phyloP scores from a whole-genome alignment of 35 echinoderm and acorn worm genomes.

The Apostichopus parvimensis region DNA sequence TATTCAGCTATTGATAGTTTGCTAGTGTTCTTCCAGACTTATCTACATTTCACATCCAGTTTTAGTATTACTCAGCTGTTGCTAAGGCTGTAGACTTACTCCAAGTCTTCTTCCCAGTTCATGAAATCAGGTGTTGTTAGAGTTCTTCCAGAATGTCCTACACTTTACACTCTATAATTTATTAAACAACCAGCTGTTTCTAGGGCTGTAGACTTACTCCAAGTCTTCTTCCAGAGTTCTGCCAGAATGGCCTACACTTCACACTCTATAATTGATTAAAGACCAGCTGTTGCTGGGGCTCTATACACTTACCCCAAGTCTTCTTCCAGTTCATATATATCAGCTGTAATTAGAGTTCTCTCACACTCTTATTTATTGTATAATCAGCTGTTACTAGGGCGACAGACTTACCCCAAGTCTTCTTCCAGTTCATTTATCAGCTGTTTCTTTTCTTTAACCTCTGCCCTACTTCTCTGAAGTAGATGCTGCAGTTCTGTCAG shows the following conservation, averaged over 20 bases:
- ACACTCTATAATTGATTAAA: background rate
- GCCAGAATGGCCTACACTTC: no score
- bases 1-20: no score
- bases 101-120: background rate
- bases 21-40: background rate
- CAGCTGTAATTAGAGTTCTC: background rate
- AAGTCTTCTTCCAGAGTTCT: background rate
- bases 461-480: conserved; percentile 81
- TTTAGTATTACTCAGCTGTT: background rate
- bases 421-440: conserved; percentile 64
- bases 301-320: conserved; percentile 44
- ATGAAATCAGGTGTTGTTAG: background rate
- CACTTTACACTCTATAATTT: no score
- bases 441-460: conserved; percentile 67
- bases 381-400: background rate
- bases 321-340: conserved; percentile 66
- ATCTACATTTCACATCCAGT: background rate
- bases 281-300: background rate
- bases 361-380: background rate
- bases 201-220: background rate
- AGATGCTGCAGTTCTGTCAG: conserved; percentile 72
- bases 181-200: background rate
- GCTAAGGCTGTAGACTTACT: background rate
- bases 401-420: conserved; percentile 53
- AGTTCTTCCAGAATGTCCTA: no score